Conservation (phyloP, 1,140 invertebrate species). For the Macrobrachium nipponense region DNA sequence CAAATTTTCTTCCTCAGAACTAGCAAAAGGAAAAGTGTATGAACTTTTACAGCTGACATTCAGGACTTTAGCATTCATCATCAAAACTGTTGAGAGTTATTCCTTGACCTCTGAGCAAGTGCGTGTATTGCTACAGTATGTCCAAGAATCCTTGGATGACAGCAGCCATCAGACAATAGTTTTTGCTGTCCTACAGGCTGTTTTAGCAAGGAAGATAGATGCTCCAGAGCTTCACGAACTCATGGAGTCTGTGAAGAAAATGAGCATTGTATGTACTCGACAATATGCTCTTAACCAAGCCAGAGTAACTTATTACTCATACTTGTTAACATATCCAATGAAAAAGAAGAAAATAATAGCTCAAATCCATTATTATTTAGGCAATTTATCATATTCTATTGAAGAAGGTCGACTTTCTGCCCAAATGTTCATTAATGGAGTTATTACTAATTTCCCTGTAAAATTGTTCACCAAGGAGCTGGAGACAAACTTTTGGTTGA, state of each 20-base stretch:
- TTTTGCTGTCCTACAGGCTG: slow-evolving; percentile 86
- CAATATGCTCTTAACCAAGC: slow-evolving; percentile 78
- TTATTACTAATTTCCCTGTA: slow-evolving; percentile 46
- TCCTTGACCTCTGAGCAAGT: slow-evolving; percentile 80
- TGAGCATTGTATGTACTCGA: slow-evolving; percentile 84
- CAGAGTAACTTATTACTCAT: slow-evolving; percentile 56
- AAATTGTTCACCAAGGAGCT: slow-evolving; percentile 31
- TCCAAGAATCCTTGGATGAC: slow-evolving; percentile 78
- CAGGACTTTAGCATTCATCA: slow-evolving; percentile 86
- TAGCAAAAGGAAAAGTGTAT: slow-evolving; percentile 88
- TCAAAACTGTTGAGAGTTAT: slow-evolving; percentile 81
- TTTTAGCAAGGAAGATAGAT: slow-evolving; percentile 83
- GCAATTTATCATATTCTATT: slow-evolving; percentile 48
- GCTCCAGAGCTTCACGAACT: slow-evolving; percentile 81
- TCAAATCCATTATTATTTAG: slow-evolving; percentile 48
- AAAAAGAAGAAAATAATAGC: slow-evolving; percentile 25
- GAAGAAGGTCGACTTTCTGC: slow-evolving; percentile 53
- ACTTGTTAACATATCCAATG: slow-evolving; percentile 57
- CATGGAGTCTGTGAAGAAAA: slow-evolving; percentile 83
- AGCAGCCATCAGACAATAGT: slow-evolving; percentile 86
- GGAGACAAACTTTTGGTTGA: slow-evolving; percentile 53
- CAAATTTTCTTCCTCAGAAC: slow-evolving; percentile 87
- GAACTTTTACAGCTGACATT: slow-evolving; percentile 89
- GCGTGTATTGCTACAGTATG: slow-evolving; percentile 86
- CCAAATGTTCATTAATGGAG: slow-evolving; percentile 52